Conservation (phyloP, 2,888 invertebrate genomes). For the Chorisops tibialis region DNA sequence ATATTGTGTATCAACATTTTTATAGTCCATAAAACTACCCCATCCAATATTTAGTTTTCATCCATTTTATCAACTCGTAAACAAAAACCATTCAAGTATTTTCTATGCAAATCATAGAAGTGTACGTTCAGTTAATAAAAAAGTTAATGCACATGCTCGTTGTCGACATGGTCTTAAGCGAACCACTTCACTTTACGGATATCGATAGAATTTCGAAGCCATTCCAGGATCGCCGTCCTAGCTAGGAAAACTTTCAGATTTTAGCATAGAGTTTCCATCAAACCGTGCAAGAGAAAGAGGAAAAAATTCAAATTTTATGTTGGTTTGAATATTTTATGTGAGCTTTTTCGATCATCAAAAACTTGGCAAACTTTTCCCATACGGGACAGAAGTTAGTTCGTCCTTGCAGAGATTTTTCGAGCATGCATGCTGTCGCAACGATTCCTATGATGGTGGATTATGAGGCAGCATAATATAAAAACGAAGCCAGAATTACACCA, state of each 20-base stretch:
- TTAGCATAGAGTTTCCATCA: no score
- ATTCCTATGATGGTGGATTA: constrained; percentile 7
- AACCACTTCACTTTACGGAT: no score
- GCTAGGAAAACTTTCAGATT: no score
- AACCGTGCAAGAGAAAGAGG: no score
- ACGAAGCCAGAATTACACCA: constrained; percentile 9
- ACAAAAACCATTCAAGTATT: constrained; percentile 5
- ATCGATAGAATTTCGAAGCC: no score
- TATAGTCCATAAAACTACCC: no score
- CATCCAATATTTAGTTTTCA: no score
- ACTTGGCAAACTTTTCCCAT: constrained; percentile 12
- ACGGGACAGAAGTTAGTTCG: not conserved
- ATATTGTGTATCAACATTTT: no score
- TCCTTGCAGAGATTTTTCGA: not conserved
- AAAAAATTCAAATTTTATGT: constrained; percentile 13
- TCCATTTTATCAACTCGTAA: constrained; percentile 6
- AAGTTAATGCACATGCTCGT: not conserved
- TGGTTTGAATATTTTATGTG: constrained; percentile 20
- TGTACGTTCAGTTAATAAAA: not conserved
- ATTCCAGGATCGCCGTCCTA: no score
- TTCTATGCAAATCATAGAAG: not conserved
- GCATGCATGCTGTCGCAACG: not conserved
- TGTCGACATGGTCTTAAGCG: no score
- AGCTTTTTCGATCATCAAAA: constrained; percentile 4
- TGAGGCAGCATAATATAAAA: constrained; percentile 1